A percentile compares a stretch with the other conserved stretches of the same genome.
phyloP scores from a whole-genome alignment of 1,140 invertebrate species.

The Pinna nobilis region DNA sequence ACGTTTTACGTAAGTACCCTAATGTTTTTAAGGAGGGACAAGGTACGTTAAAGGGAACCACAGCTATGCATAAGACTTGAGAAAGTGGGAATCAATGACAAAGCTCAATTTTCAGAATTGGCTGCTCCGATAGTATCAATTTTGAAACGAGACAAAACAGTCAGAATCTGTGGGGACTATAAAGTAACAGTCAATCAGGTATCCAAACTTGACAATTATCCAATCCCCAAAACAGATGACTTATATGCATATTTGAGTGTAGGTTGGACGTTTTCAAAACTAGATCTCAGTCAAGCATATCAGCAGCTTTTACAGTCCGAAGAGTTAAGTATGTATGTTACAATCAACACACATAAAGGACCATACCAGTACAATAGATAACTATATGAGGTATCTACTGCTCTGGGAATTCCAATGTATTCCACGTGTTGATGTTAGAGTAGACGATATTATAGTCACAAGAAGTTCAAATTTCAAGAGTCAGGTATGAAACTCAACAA shows the following conservation, averaged over 20 bases:
- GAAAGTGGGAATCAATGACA: slow-evolving; percentile 44
- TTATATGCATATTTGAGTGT: slow-evolving; percentile 56
- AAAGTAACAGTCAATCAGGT: slow-evolving; percentile 71
- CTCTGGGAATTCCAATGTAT: slow-evolving; percentile 69
- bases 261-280: slow-evolving; percentile 58
- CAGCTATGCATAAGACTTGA: slow-evolving; percentile 48
- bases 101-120: slow-evolving; percentile 60
- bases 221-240: slow-evolving; percentile 64
- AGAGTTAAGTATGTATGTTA: slow-evolving; percentile 44
- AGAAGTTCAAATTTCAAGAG: slow-evolving; percentile 23
- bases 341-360: slow-evolving; percentile 61
- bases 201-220: slow-evolving; percentile 53
- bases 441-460: slow-evolving; percentile 49
- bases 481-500: slow-evolving; percentile 73
- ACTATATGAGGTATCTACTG: slow-evolving; percentile 74
- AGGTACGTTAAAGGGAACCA: slow-evolving; percentile 29
- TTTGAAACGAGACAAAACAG: slow-evolving; percentile 61
- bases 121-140: slow-evolving; percentile 71
- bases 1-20: slow-evolving; percentile 1
- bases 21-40: slow-evolving; percentile 21
- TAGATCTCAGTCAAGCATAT: slow-evolving; percentile 57
- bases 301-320: slow-evolving; percentile 49
- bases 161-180: slow-evolving; percentile 53
- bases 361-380: slow-evolving; percentile 48
- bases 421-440: slow-evolving; percentile 8